Evolutionary conservation across 2,888 invertebrate genomes (phyloP), one percentile per base, ranked within the genome.

Genomic region (Megaustenia siamemsis): DNA sequence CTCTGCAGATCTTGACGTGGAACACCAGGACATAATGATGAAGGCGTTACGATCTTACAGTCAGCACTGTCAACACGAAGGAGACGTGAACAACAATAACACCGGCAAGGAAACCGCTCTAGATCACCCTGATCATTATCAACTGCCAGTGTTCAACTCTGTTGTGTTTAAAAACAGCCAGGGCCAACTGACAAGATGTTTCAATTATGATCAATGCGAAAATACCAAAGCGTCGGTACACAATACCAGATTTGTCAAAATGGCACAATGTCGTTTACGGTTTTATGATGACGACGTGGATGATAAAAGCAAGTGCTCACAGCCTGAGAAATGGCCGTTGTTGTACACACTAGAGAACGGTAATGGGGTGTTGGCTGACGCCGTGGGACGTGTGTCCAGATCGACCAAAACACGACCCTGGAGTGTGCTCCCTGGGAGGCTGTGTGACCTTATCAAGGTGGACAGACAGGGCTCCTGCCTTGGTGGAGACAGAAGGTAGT

Each of bases 11-110:
- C 12, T 82, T 43, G 82, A 82, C 45, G 18, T 63, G 32, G 82
- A 82, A 43, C 66, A 82, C 32, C 82, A 15, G 6, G 82, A 82
- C 35, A 82, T 82, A 12, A 82, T 82, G 82, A 35, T 45, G 53
- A 82, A 82, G 63, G 82, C 82, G 6, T 35, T 82, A 21, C 40
- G 32, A 18, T 56, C 75, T 6, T 82, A 82, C 71, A 75, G 28
- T 49, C 82, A 71, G 10, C 75, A 82, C 43, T 40, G 75, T 40
- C 40, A 53, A 53, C 15, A 6, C 28, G 71, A 81, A 15, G 35
- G 24, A 18, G n/a, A 28, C 6, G 38, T 53, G 21, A 24, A 0
- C 35, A n/a, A 4, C 40, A 24, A 4, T n/a, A 38, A 38, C 43
- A 43, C 12, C 24, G 38, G 71, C 71, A 71, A 40, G 15, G 49